Percentiles rank a stretch among this genome's conserved stretches.
phyloP scores from a whole-genome alignment of 2,113 vertebrate genomes.

The Python bivittatus region DNA sequence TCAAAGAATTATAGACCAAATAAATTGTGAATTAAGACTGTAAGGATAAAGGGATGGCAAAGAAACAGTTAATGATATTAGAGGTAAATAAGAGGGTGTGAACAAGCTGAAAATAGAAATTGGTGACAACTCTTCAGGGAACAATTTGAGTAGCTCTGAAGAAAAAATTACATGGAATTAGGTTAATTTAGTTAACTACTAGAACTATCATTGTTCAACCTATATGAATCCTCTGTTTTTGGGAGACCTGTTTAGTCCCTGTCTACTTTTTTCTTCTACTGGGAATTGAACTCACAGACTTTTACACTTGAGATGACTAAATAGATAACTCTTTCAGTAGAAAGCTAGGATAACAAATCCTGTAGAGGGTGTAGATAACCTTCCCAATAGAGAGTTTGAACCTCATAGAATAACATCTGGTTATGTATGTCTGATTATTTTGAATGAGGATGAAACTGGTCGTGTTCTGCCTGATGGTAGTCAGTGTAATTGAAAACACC shows the following conservation, averaged over 20 bases:
- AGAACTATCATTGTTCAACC: not conserved
- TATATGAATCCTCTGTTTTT: not conserved
- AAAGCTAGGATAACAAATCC: not conserved
- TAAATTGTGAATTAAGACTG: not conserved
- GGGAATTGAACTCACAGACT: not conserved
- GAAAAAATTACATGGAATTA: constrained; percentile 39
- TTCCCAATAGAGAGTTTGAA: not conserved
- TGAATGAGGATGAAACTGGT: too few species aligned
- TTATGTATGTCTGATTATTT: too few species aligned
- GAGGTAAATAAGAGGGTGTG: not conserved
- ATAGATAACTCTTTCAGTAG: not conserved
- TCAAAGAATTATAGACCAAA: not conserved
- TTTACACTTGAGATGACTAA: not conserved
- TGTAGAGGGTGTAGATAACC: not conserved
- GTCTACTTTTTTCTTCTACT: not conserved
- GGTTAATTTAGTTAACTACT: constrained; percentile 28
- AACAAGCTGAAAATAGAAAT: constrained; percentile 46
- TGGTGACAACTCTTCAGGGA: constrained; percentile 44
- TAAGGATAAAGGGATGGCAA: not conserved
- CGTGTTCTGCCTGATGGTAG: too few species aligned
- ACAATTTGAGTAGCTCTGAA: not conserved
- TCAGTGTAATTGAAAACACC: too few species aligned
- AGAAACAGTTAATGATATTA: not conserved
- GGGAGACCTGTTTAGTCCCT: not conserved
- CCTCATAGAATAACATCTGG: too few species aligned